Conservation (phyloP, 1,140 invertebrate genomes). For the Dendrolimus punctatus region DNA sequence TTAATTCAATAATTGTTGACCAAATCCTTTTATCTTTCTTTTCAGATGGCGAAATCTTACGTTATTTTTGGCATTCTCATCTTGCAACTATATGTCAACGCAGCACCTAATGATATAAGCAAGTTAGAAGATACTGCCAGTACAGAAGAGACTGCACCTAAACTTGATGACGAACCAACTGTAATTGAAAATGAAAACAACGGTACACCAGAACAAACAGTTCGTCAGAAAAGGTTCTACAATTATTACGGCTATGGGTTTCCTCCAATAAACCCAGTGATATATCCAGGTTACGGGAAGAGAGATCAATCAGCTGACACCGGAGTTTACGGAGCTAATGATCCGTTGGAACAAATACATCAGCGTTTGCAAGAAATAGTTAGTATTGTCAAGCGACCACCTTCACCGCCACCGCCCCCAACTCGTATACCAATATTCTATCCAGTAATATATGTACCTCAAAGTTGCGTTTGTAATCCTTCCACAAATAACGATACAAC, state of each 20-base stretch:
- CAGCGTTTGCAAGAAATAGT: slow-evolving; percentile 35
- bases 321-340: slow-evolving; percentile 25
- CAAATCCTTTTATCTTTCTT: background rate
- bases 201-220: slow-evolving; percentile 12
- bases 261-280: slow-evolving; percentile 22
- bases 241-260: slow-evolving; percentile 30
- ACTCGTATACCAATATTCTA: slow-evolving; percentile 27
- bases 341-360: slow-evolving; percentile 31
- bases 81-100: slow-evolving; percentile 15
- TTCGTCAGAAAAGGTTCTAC: slow-evolving; percentile 45
- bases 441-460: slow-evolving; percentile 35
- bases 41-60: slow-evolving; percentile 15
- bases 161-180: slow-evolving; percentile 7
- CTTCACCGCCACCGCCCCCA: slow-evolving; percentile 11
- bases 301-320: slow-evolving; percentile 27
- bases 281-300: slow-evolving; percentile 23
- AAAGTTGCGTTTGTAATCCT: slow-evolving; percentile 25
- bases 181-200: slow-evolving; percentile 12
- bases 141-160: slow-evolving; percentile 4
- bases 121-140: slow-evolving; percentile 13
- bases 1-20: too few relatives aligned
- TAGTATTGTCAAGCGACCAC: slow-evolving; percentile 22
- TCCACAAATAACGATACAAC: background rate
- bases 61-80: slow-evolving; percentile 14
- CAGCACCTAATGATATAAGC: slow-evolving; percentile 15